Evolutionary conservation across 1,140 invertebrate genomes (phyloP).

Genomic region (Cyclina sinensis): DNA sequence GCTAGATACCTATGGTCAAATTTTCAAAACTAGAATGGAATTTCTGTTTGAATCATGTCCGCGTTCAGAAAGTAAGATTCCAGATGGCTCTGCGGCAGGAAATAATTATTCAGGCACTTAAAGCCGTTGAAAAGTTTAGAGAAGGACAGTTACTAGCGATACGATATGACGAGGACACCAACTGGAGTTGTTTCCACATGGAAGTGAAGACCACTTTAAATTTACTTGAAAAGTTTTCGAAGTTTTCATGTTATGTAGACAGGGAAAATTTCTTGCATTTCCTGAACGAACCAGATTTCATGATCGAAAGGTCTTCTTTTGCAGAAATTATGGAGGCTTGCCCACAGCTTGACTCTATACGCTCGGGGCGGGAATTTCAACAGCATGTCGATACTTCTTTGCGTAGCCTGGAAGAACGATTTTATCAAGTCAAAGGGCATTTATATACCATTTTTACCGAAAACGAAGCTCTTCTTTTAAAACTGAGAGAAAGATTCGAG

Average conservation of each 20-base stretch:
- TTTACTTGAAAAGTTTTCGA: constrained; percentile 38
- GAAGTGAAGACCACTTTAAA: constrained; percentile 41
- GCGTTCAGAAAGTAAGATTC: neutral
- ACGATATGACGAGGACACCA: constrained; percentile 8
- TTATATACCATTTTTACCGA: neutral
- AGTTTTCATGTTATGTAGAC: neutral
- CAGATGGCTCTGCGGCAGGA: neutral
- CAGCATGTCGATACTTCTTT: constrained; percentile 32
- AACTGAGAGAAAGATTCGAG: constrained; percentile 44
- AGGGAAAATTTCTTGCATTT: neutral
- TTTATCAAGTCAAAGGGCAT: constrained; percentile 24
- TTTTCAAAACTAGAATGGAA: constrained; percentile 36
- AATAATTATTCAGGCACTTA: constrained; percentile 19
- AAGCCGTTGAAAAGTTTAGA: constrained; percentile 35
- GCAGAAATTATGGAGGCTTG: neutral
- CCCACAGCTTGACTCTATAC: neutral
- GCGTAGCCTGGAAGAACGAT: constrained; percentile 28
- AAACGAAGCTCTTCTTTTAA: constrained; percentile 24
- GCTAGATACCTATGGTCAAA: constrained; percentile 47
- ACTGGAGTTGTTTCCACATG: constrained; percentile 44
- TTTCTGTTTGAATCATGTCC: neutral
- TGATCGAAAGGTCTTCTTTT: neutral
- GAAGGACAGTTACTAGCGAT: constrained; percentile 5
- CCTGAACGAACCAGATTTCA: neutral
- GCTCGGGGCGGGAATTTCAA: neutral